Evolutionary conservation across 2,888 invertebrate species (phyloP).

Genomic region (Drosophila nr. perissopoda): DNA sequence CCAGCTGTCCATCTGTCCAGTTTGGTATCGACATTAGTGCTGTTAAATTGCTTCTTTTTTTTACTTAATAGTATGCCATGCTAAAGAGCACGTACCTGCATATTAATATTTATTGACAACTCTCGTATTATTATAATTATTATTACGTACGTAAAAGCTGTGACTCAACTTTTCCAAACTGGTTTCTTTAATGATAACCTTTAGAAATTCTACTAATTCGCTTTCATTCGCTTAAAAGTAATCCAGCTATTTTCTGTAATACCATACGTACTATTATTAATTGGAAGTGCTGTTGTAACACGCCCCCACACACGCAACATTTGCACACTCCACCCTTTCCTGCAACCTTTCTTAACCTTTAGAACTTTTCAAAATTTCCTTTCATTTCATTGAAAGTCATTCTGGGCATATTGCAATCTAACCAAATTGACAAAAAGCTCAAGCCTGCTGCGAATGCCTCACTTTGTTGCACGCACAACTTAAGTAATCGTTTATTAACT

Average conservation of each 20-base stretch:
- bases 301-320: background rate
- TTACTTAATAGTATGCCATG: background rate
- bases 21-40: background rate
- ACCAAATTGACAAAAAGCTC: background rate
- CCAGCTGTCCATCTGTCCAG: background rate
- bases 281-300: background rate
- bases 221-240: background rate
- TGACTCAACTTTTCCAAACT: constrained; percentile 11
- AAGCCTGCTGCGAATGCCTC: background rate
- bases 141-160: background rate
- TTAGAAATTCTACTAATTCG: background rate
- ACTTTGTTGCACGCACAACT: background rate
- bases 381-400: background rate
- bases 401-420: background rate
- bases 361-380: background rate
- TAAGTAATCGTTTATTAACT: background rate
- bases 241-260: background rate
- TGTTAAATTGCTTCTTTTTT: background rate
- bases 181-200: background rate
- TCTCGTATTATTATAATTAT: background rate
- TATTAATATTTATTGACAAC: background rate
- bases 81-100: constrained; percentile 8
- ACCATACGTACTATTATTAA: background rate
- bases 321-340: background rate
- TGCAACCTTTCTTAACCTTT: background rate